Base-by-base conservation (phyloP, 2,113 vertebrate species). In the Halcyon malimbica region DNA sequence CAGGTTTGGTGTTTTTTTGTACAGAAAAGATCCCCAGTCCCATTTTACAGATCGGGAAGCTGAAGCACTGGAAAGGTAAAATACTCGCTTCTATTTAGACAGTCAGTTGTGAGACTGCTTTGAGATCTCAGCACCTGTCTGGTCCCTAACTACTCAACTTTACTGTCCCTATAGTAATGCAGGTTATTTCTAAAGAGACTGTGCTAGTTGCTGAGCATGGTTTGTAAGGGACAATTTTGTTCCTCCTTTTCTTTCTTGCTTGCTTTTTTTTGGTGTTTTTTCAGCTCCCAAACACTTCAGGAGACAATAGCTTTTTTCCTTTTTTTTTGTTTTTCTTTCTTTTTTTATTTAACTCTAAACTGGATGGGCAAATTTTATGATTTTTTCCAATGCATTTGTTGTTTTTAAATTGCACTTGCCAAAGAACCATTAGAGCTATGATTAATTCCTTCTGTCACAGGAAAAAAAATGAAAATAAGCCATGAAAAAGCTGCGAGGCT, bases 361-460 rank as follows among this genome's bases (percentile, higher is more conserved):
- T 10, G 39, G 77, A 54, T 54, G 78, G 54, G 60, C 8, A 90
- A 85, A 73, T 50, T 6, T 81, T 83, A 86, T 71, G 91, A 80
- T 92, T 91, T 94, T 94, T 93, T 65, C n/a, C 75, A 79, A 90
- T 46, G 24, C 35, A 71, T 62, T 91, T 79, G 83, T 92, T 97
- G 95, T 88, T 97, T 97, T 95, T 95, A 96, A 97, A 82, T 77
- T 96, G 69, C 88, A 95, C 51, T 97, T 97, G 95, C 94, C 90
- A 88, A 96, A 96, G 93, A 95, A 67, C 90, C 84, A 83, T 97
- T 96, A 96, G 70, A 92, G 77, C 68, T 63, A 64, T 97, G 94
- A 98, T 97, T 97, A 97, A 98, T 97, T 96, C 90, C 87, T 95
- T 90, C 88, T 97, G 95, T 95, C 86, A 91, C 28, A 54, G 46